A percentile compares a stretch with the other conserved stretches of the same genome.
Evolutionary conservation across 1,140 invertebrate genomes (phyloP).

Genomic region (Drosophila serrata): DNA sequence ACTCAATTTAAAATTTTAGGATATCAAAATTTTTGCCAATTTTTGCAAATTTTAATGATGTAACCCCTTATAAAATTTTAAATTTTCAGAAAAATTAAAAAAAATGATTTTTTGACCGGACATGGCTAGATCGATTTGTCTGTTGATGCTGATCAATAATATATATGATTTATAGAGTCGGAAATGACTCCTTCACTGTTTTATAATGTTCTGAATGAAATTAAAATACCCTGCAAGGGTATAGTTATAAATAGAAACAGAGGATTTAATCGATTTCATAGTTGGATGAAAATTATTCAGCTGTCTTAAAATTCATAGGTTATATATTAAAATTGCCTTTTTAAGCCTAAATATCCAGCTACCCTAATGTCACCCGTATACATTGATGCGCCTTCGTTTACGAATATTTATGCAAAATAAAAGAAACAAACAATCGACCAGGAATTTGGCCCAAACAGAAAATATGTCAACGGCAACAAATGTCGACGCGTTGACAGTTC

Average conservation of each 20-base stretch:
- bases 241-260: neutral
- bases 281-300: neutral
- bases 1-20: no score
- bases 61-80: no score
- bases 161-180: no score
- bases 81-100: no score
- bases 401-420: conserved; percentile 53
- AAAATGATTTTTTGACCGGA: no score
- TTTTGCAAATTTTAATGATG: no score
- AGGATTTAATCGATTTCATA: neutral
- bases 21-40: no score
- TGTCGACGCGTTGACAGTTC: conserved; percentile 59
- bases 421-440: conserved; percentile 43
- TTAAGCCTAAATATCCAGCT: neutral
- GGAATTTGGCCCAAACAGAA: conserved; percentile 54
- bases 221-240: neutral
- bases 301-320: no score
- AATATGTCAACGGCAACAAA: conserved; percentile 75
- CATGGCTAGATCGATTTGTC: no score
- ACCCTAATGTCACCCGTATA: conserved; percentile 14
- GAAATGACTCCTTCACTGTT: no score
- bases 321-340: neutral
- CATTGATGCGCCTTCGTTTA: conserved; percentile 21
- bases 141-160: no score
- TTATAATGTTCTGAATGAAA: no score